Evolutionary conservation across 2,113 vertebrate species (phyloP).

Genomic region (Balaenoptera acutorostrata): DNA sequence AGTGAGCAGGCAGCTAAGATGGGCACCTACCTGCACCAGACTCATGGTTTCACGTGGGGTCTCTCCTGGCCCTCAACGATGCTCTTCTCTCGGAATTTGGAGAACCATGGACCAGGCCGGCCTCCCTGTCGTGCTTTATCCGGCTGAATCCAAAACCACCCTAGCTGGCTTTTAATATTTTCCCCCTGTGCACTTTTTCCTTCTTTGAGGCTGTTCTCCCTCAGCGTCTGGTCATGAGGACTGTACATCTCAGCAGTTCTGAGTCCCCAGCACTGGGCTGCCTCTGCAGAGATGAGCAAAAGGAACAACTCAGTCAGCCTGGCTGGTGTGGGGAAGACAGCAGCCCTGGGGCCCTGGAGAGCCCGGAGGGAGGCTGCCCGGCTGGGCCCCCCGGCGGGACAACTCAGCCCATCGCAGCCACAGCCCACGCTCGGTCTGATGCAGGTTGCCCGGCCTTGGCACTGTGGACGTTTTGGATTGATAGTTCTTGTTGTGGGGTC

Average conservation of each 20-base stretch:
- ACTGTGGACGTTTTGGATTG: not conserved
- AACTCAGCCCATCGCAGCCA: not conserved
- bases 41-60: not conserved
- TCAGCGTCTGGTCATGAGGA: not conserved
- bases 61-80: not conserved
- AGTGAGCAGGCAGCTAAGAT: not conserved
- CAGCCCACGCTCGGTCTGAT: not conserved
- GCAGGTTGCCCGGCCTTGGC: not conserved
- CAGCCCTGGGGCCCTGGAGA: not conserved
- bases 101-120: not conserved
- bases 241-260: not conserved
- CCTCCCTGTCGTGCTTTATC: not conserved
- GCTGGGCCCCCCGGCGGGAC: not conserved
- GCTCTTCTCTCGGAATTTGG: not conserved
- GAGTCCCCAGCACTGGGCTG: not conserved
- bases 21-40: not conserved
- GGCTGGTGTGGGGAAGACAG: not conserved
- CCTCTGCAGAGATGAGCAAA: not conserved
- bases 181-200: not conserved
- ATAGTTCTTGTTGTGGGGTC: not conserved
- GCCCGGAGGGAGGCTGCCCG: not conserved
- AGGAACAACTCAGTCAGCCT: not conserved
- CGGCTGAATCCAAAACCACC: not conserved
- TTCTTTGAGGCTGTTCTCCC: not conserved
- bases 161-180: not conserved